Evolutionary conservation across 2,888 invertebrate species (phyloP).

Genomic region (Agelastica alni): DNA sequence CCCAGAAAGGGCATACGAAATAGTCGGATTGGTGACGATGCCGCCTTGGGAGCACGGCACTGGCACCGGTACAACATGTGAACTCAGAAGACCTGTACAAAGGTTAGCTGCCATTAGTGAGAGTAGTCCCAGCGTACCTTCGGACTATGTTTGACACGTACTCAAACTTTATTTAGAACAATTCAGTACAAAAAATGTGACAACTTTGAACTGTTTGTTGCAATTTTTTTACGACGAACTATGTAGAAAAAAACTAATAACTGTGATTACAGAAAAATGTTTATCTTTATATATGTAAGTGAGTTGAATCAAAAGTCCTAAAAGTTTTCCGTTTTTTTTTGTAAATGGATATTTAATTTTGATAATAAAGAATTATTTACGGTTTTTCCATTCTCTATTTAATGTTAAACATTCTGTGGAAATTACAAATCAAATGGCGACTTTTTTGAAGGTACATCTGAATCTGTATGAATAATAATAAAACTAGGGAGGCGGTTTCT

Average conservation of each 20-base stretch:
- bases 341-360: too few relatives aligned
- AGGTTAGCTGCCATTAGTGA: constrained; percentile 63
- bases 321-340: too few relatives aligned
- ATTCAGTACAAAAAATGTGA: constrained; percentile 14
- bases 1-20: constrained; percentile 64
- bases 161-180: constrained; percentile 12
- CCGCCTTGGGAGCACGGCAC: constrained; percentile 54
- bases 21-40: constrained; percentile 62
- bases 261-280: constrained; percentile 20
- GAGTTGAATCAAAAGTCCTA: too few relatives aligned
- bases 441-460: too few relatives aligned
- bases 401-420: too few relatives aligned
- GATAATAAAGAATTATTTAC: too few relatives aligned
- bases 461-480: too few relatives aligned
- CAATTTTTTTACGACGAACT: background rate
- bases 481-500: too few relatives aligned
- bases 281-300: constrained; percentile 31
- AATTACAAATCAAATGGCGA: too few relatives aligned
- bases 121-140: constrained; percentile 60
- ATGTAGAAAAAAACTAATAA: constrained; percentile 11
- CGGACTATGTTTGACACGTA: constrained; percentile 61
- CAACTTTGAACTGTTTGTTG: constrained; percentile 6
- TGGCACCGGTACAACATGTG: constrained; percentile 48
- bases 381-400: too few relatives aligned
- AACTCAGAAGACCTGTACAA: constrained; percentile 50